These are phyloP conservation scores for Platerodrilus igneus DNA, from an alignment of 2,888 invertebrate species.

Conservation along the genomic window DNA sequence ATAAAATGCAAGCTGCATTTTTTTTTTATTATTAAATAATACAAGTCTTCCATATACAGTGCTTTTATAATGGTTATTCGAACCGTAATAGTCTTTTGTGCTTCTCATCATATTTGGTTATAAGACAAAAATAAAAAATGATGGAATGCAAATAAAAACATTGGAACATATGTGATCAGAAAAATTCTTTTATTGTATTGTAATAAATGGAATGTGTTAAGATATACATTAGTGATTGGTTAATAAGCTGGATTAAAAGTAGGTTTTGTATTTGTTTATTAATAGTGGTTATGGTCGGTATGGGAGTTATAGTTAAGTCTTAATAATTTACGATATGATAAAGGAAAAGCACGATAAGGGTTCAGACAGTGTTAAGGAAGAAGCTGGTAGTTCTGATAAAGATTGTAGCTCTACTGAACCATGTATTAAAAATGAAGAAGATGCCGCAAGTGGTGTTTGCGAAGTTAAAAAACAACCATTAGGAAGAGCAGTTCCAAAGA, in stretches of 20 bases:
- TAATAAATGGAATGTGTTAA: slow-evolving; percentile 38
- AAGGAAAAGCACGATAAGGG: slow-evolving; percentile 50
- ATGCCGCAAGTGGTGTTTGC: slow-evolving; percentile 39
- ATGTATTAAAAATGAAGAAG: slow-evolving; percentile 46
- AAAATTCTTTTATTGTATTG: slow-evolving; percentile 44
- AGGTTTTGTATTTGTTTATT: slow-evolving; percentile 40
- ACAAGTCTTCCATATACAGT: slow-evolving; percentile 37
- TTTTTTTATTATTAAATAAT: slow-evolving; percentile 34
- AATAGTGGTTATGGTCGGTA: slow-evolving; percentile 40
- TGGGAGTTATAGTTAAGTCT: slow-evolving; percentile 43
- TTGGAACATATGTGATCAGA: slow-evolving; percentile 50
- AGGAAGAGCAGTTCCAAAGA: slow-evolving; percentile 43
- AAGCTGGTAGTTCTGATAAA: slow-evolving; percentile 47
- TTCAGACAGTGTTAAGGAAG: slow-evolving; percentile 48
- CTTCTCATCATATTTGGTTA: slow-evolving; percentile 48
- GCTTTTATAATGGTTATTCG: slow-evolving; percentile 40
- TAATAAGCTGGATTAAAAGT: slow-evolving; percentile 34
- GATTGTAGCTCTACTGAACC: slow-evolving; percentile 43
- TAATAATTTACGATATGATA: slow-evolving; percentile 45
- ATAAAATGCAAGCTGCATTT: slow-evolving; percentile 39
- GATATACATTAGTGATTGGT: slow-evolving; percentile 32
- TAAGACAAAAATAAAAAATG: slow-evolving; percentile 50
- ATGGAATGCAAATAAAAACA: slow-evolving; percentile 51
- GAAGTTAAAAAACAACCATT: slow-evolving; percentile 43
- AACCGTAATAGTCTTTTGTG: slow-evolving; percentile 38